Evolutionary conservation across 2,888 invertebrate species (phyloP).

Genomic region (Leptopilina drosophilae): DNA sequence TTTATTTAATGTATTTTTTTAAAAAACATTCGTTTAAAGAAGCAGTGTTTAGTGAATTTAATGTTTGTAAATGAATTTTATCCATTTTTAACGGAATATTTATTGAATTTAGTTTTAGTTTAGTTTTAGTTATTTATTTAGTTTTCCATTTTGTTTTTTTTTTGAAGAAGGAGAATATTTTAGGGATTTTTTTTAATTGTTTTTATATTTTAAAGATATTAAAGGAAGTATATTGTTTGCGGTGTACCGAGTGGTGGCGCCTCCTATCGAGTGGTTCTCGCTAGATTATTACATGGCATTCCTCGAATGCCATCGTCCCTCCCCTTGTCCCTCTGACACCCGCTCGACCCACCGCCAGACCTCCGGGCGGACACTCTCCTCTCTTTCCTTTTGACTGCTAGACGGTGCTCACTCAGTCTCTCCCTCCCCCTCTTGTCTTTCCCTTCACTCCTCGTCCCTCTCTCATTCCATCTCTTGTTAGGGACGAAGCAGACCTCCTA

Average conservation of each 20-base stretch:
- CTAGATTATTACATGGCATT: conserved; percentile 76
- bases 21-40: no score
- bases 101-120: no score
- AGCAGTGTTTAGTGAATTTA: no score
- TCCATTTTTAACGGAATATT: no score
- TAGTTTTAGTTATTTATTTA: no score
- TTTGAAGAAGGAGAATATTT: not conserved
- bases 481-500: conserved; percentile 60
- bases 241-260: conserved; percentile 70
- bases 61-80: no score
- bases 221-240: conserved; percentile 49
- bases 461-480: conserved; percentile 59
- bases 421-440: not conserved
- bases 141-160: not conserved
- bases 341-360: conserved; percentile 55
- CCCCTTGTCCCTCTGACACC: conserved; percentile 57
- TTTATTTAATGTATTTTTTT: no score
- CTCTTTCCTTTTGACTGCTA: conserved; percentile 47
- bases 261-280: conserved; percentile 68
- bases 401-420: conserved; percentile 50
- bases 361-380: conserved; percentile 50
- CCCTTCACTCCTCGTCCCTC: conserved; percentile 23
- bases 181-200: not conserved
- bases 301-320: conserved; percentile 72
- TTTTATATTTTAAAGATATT: conserved; percentile 18